These are phyloP conservation scores for Patiria miniata DNA, from an alignment of 35 echinoderm and acorn worm species.

Conservation along the genomic window DNA sequence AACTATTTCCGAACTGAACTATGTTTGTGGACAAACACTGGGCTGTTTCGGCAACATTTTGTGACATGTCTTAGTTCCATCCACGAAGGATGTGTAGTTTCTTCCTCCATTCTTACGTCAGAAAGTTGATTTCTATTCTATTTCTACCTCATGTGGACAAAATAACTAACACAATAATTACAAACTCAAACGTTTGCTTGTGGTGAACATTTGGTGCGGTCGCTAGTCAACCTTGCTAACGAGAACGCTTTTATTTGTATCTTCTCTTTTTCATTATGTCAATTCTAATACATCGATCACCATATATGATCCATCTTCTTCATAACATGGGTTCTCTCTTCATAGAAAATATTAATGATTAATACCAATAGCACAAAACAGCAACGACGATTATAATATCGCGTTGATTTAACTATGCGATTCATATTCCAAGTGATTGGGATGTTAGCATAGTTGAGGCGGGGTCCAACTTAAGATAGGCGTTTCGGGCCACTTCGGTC, in stretches of 20 bases:
- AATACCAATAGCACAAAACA: too few relatives aligned
- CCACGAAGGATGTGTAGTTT: too few relatives aligned
- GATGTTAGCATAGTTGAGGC: not conserved
- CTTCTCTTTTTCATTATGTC: not conserved
- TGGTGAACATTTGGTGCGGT: conserved; percentile 1
- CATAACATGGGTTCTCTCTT: not conserved
- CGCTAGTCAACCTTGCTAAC: conserved; percentile 10
- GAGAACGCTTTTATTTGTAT: not conserved
- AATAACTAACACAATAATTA: not conserved
- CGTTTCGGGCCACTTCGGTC: conserved; percentile 16
- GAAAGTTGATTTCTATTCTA: not conserved
- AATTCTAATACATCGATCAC: too few relatives aligned
- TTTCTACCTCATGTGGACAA: conserved; percentile 4
- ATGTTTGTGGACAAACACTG: too few relatives aligned
- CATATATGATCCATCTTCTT: not conserved
- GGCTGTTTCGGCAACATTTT: not conserved
- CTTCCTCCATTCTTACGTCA: conserved; percentile 8
- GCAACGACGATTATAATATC: not conserved
- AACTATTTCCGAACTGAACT: too few relatives aligned
- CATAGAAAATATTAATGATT: not conserved
- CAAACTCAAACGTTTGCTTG: not conserved
- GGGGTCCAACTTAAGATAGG: conserved; percentile 10
- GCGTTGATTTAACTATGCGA: not conserved
- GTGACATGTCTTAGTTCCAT: not conserved
- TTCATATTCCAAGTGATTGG: conserved; percentile 18